Conservation (phyloP, 2,797 vertebrate genomes). For the Phoxinus dragarum region DNA sequence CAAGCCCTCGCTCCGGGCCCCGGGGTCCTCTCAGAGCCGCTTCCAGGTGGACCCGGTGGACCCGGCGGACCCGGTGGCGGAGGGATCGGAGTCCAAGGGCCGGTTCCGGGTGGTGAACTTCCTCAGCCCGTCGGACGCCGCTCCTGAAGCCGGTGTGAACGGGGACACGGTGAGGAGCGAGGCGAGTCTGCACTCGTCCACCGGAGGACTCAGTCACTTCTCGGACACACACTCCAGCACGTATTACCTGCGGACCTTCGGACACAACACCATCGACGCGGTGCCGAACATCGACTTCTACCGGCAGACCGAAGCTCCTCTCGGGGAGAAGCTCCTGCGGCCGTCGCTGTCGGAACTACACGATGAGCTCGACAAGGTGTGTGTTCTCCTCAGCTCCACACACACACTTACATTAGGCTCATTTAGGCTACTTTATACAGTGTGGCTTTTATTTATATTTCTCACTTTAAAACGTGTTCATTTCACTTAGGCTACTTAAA, state of each 20-base stretch:
- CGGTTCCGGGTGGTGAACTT: constrained; percentile 90
- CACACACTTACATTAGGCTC: not conserved
- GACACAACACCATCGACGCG: constrained; percentile 97
- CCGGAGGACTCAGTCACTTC: constrained; percentile 89
- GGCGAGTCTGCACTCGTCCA: constrained; percentile 88
- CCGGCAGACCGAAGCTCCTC: constrained; percentile 86
- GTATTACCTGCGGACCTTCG: constrained; percentile 95
- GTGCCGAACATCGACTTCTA: constrained; percentile 97
- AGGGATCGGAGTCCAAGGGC: constrained; percentile 80
- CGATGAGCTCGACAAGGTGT: constrained; percentile 94
- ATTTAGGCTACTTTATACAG: not conserved
- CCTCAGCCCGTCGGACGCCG: constrained; percentile 79
- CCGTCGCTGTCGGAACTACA: constrained; percentile 94
- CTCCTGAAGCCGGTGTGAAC: constrained; percentile 76
- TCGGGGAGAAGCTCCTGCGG: constrained; percentile 91
- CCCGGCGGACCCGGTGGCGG: constrained; percentile 90
- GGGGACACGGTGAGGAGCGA: constrained; percentile 90
- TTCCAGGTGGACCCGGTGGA: constrained; percentile 92
- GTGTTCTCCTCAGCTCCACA: not conserved
- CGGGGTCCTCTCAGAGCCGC: constrained; percentile 85
- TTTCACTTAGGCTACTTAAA: no score
- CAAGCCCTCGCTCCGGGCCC: constrained; percentile 70
- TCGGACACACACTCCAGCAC: constrained; percentile 95
- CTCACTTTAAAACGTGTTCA: no score
- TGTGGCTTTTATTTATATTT: not conserved